Evolutionary conservation across 2,113 vertebrate species (phyloP).

Genomic region (Grammomys surdaster): DNA sequence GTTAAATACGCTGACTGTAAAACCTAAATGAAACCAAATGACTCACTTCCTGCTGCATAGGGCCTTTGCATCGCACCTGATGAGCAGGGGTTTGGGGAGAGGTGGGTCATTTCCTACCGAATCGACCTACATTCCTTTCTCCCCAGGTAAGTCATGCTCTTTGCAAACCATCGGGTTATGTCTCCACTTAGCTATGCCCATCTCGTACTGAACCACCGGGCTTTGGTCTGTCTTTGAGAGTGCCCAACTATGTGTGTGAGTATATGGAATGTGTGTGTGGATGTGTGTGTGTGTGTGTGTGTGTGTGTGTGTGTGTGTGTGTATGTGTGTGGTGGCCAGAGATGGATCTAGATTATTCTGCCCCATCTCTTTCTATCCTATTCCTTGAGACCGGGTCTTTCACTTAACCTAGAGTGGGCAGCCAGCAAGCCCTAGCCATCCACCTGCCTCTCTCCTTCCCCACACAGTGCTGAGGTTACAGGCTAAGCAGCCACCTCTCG

Average conservation of each 20-base stretch:
- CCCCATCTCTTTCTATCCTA: not conserved
- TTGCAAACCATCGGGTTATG: not conserved
- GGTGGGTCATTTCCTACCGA: constrained; percentile 4
- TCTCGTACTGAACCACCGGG: not conserved
- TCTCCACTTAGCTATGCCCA: not conserved
- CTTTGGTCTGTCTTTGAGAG: not conserved
- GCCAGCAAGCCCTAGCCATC: too few relatives aligned
- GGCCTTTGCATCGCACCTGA: not conserved
- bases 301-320: not conserved
- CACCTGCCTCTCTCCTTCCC: not conserved
- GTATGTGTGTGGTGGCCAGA: not conserved
- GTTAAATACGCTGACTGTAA: constrained; percentile 78
- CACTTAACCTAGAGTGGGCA: not conserved
- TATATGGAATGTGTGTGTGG: not conserved
- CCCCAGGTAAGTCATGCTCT: not conserved
- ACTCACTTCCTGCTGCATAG: constrained; percentile 50
- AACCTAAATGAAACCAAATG: constrained; percentile 75
- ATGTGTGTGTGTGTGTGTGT: not conserved
- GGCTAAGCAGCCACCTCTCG: too few relatives aligned
- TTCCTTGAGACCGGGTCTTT: not conserved
- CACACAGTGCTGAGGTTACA: not conserved
- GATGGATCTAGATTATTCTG: too few relatives aligned
- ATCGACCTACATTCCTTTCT: constrained; percentile 13
- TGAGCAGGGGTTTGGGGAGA: not conserved
- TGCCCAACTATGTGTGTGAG: not conserved